Conservation (phyloP, 2,797 vertebrate genomes). For the Sebastes taczanowskii region DNA sequence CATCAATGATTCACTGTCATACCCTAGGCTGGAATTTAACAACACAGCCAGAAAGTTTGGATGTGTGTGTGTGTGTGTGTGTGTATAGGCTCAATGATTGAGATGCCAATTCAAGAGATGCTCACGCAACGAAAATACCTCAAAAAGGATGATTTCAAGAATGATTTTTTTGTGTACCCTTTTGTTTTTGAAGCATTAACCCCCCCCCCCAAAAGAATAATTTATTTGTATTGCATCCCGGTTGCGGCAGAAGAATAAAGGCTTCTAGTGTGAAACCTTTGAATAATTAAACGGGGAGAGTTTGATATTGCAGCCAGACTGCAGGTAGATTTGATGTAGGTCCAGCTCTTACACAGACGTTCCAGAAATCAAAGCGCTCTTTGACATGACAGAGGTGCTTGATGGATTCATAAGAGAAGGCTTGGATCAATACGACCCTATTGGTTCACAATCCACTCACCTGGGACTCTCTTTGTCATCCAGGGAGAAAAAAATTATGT, state of each 20-base stretch:
- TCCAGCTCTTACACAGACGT: constrained; percentile 33
- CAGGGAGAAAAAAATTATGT: neutral
- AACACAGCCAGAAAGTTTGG: constrained; percentile 18
- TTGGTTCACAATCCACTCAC: constrained; percentile 19
- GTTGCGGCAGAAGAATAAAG: constrained; percentile 28
- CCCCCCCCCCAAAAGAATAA: neutral
- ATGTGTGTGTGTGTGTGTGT: neutral
- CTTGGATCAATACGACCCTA: constrained; percentile 35
- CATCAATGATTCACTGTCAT: constrained; percentile 62
- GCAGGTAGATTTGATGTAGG: constrained; percentile 43
- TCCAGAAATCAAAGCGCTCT: constrained; percentile 56
- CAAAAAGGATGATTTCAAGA: neutral
- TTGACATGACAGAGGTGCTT: constrained; percentile 51
- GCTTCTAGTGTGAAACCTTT: constrained; percentile 18
- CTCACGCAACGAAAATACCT: neutral
- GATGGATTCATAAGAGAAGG: constrained; percentile 30
- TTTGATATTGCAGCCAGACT: constrained; percentile 43
- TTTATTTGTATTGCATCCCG: neutral
- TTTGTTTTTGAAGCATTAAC: neutral
- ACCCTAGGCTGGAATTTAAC: constrained; percentile 37
- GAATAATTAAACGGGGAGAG: constrained; percentile 48
- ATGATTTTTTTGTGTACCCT: neutral
- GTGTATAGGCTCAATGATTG: neutral
- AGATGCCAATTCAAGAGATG: neutral
- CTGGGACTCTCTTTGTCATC: constrained; percentile 23